phyloP scores from a whole-genome alignment of 2,113 vertebrate species.

The Rhombomys opimus region DNA sequence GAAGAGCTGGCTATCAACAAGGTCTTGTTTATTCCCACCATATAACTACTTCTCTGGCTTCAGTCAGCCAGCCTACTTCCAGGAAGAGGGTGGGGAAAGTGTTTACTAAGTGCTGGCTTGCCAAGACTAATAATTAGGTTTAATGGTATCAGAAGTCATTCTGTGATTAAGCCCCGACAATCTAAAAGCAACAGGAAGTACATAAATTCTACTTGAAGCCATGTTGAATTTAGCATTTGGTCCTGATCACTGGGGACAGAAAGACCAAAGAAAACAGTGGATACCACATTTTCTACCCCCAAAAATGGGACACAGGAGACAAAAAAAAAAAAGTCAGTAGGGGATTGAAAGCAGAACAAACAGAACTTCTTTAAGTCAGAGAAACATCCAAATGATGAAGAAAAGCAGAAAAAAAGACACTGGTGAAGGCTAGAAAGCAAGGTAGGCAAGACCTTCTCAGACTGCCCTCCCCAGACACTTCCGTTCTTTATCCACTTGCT shows the following conservation, averaged over 20 bases:
- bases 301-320: neutral
- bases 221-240: neutral
- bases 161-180: neutral
- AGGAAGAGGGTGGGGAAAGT: neutral
- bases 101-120: neutral
- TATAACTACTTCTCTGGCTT: neutral
- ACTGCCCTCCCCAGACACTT: neutral
- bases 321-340: neutral
- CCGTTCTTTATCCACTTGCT: neutral
- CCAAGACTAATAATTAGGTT: neutral
- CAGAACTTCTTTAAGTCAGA: neutral
- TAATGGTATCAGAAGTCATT: neutral
- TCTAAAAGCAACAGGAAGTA: neutral
- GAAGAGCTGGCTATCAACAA: neutral
- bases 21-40: neutral
- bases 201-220: neutral
- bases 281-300: neutral
- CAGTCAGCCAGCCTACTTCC: neutral
- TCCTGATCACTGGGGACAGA: neutral
- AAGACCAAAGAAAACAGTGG: neutral
- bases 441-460: neutral
- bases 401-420: neutral
- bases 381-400: neutral
- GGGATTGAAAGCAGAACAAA: neutral
- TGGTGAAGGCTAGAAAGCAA: neutral